Evolutionary conservation across 2,797 vertebrate genomes (phyloP).

Genomic region (Cyclopterus lumpus): DNA sequence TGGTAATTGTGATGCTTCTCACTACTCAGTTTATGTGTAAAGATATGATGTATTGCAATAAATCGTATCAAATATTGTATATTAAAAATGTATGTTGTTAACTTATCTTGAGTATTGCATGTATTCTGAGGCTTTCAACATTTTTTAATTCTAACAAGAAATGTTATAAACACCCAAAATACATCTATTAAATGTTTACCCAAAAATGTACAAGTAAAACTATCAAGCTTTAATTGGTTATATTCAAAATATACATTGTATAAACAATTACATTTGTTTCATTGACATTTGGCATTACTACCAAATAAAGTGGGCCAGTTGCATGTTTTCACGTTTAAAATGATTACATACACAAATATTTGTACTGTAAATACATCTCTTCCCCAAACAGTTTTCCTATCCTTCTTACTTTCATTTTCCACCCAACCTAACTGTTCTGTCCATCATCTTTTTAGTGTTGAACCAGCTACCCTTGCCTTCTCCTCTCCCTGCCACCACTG

Average conservation of each 20-base stretch:
- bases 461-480: slow-evolving; percentile 99
- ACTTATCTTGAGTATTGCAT: not conserved
- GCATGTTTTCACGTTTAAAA: not conserved
- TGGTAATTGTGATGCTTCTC: slow-evolving; percentile 20
- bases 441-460: slow-evolving; percentile 85
- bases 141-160: not conserved
- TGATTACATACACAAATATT: not conserved
- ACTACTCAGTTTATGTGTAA: not conserved
- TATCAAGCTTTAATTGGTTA: not conserved
- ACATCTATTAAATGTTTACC: not conserved
- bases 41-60: not conserved
- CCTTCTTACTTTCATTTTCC: not conserved
- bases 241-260: not conserved
- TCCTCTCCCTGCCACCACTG: slow-evolving; percentile 97
- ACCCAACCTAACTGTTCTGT: slow-evolving; percentile 13
- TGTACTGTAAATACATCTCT: not conserved
- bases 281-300: not conserved
- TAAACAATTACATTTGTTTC: not conserved
- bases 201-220: not conserved
- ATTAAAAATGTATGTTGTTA: not conserved
- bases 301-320: not conserved
- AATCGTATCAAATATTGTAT: too few species aligned
- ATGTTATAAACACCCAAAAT: not conserved
- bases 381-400: not conserved
- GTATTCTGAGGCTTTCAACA: not conserved